These are phyloP conservation scores for Halcyon senegalensis DNA, from an alignment of 2,113 vertebrate species.

Conservation along the genomic window DNA sequence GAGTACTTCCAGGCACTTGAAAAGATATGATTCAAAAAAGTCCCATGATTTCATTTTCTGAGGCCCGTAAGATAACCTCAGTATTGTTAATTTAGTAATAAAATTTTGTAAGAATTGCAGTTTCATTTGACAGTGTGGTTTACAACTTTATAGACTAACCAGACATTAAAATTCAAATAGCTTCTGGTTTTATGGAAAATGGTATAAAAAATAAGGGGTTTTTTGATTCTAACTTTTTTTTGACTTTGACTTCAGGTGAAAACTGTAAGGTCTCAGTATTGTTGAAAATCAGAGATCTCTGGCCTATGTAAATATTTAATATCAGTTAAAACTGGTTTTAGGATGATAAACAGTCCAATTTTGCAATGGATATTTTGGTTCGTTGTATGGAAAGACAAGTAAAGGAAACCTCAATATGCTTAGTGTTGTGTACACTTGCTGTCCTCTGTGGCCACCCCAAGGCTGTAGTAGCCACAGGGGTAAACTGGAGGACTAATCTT, in stretches of 20 bases:
- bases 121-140: background rate
- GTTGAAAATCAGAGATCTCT: background rate
- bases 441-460: background rate
- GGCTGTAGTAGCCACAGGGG: background rate
- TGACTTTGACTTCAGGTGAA: background rate
- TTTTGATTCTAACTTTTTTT: background rate
- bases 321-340: background rate
- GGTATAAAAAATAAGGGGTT: rapidly evolving
- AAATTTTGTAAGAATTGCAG: background rate
- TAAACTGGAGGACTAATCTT: background rate
- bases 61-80: background rate
- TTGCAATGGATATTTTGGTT: background rate
- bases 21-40: background rate
- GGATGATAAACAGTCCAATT: background rate
- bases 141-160: background rate
- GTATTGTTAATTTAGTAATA: background rate
- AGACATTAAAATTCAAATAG: background rate
- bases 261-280: background rate
- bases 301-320: background rate
- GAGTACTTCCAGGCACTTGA: background rate
- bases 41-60: background rate
- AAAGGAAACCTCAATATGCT: background rate
- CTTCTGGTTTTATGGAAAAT: background rate
- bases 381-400: background rate
- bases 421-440: background rate